Evolutionary conservation across 1,140 invertebrate species (phyloP).

Genomic region (Sminthurides bifidus): DNA sequence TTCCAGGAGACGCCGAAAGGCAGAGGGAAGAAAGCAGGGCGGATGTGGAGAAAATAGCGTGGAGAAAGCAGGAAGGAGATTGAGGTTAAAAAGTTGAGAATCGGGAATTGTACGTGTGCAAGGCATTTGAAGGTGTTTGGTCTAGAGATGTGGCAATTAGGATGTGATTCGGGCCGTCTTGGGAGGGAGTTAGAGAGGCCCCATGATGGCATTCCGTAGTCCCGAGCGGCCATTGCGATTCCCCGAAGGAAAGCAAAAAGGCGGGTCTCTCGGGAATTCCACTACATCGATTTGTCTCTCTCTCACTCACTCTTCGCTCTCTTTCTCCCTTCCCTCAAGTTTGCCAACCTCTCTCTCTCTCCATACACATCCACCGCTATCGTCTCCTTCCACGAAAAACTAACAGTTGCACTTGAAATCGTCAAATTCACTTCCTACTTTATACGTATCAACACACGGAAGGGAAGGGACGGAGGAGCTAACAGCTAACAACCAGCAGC

Average conservation of each 20-base stretch:
- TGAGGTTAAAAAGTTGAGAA: constrained; percentile 6
- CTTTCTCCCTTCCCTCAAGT: constrained; percentile 11
- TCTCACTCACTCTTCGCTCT: too few species aligned
- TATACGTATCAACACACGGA: too few species aligned
- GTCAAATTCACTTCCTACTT: too few species aligned
- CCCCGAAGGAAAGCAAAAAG: constrained; percentile 33
- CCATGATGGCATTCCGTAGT: constrained; percentile 32
- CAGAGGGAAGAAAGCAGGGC: constrained; percentile 1
- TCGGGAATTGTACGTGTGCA: constrained; percentile 10
- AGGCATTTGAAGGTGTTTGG: constrained; percentile 10
- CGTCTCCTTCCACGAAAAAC: too few species aligned
- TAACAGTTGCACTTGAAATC: too few species aligned
- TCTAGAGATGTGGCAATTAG: constrained; percentile 25
- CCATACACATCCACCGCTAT: background rate
- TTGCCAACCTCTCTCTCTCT: constrained; percentile 16
- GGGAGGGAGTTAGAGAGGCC: constrained; percentile 23
- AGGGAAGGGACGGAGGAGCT: too few species aligned
- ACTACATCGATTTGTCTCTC: constrained; percentile 32
- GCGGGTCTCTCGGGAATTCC: constrained; percentile 31
- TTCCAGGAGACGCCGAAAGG: too few species aligned
- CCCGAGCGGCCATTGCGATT: constrained; percentile 33
- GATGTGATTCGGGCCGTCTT: constrained; percentile 25
- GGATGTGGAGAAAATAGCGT: background rate
- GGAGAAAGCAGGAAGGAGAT: background rate
- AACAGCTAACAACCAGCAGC: too few species aligned